Conservation (phyloP, 1,140 invertebrate species). For the Nasonia giraulti region DNA sequence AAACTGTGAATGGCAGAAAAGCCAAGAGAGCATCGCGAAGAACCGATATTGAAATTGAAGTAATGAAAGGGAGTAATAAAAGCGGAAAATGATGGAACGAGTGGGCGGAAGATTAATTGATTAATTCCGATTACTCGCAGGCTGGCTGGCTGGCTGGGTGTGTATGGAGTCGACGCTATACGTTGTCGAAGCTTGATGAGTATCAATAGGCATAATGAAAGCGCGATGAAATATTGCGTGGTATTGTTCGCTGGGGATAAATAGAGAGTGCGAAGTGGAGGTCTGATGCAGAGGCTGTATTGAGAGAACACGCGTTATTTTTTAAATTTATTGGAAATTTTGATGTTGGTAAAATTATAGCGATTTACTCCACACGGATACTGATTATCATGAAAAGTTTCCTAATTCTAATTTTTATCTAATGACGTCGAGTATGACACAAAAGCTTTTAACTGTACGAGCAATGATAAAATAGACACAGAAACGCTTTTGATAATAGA, state of each 20-base stretch:
- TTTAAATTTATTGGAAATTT: too few relatives aligned
- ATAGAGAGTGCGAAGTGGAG: too few relatives aligned
- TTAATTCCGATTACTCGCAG: neutral
- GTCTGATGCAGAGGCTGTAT: too few relatives aligned
- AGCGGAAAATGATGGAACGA: neutral
- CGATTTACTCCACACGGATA: too few relatives aligned
- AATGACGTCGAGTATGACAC: neutral
- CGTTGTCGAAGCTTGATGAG: neutral
- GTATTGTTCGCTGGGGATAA: too few relatives aligned
- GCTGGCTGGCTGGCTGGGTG: too few relatives aligned
- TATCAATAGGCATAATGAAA: neutral
- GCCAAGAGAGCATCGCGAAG: neutral
- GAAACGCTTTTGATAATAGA: neutral
- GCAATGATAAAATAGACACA: neutral
- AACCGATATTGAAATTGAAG: slow-evolving; percentile 16
- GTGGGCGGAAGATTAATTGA: neutral
- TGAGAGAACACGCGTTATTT: too few relatives aligned
- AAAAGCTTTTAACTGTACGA: neutral
- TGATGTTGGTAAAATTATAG: too few relatives aligned
- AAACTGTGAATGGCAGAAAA: slow-evolving; percentile 11
- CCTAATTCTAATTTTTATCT: too few relatives aligned
- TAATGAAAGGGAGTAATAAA: neutral
- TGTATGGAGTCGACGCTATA: neutral
- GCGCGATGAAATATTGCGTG: too few relatives aligned
- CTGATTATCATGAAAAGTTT: too few relatives aligned